A percentile compares a stretch with the other conserved stretches of the same genome.
These are phyloP conservation scores for Paramormyrops hopkinsi DNA, from an alignment of 2,797 vertebrate genomes.

Conservation along the genomic window DNA sequence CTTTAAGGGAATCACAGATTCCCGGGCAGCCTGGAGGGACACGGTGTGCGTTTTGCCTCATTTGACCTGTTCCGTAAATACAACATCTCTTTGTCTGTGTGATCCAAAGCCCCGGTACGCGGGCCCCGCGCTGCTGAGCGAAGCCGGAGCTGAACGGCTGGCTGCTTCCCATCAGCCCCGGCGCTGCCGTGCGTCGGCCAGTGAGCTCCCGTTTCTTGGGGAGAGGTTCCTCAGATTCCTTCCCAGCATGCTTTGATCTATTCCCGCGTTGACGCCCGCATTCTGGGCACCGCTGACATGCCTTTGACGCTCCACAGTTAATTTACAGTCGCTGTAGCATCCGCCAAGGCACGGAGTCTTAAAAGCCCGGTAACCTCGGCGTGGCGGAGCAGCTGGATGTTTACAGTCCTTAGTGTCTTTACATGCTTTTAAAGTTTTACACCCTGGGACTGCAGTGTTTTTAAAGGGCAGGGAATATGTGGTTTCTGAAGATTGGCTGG, in stretches of 20 bases:
- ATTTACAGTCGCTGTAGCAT: slow-evolving; percentile 42
- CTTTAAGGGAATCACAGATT: slow-evolving; percentile 31
- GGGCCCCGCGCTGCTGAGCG: background rate
- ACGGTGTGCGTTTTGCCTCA: slow-evolving; percentile 29
- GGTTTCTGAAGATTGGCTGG: background rate
- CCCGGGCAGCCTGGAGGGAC: slow-evolving; percentile 30
- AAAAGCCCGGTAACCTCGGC: background rate
- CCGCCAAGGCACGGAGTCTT: background rate
- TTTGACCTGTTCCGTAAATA: slow-evolving; percentile 7
- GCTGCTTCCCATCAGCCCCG: slow-evolving; percentile 40
- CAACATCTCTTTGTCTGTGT: background rate
- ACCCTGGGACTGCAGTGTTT: background rate
- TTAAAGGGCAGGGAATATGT: background rate
- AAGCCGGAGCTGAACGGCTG: slow-evolving; percentile 38
- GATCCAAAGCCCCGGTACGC: background rate
- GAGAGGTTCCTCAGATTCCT: slow-evolving; percentile 49
- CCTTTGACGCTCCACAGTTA: slow-evolving; percentile 47
- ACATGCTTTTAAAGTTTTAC: background rate
- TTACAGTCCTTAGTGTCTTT: background rate
- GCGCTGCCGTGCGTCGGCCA: slow-evolving; percentile 40
- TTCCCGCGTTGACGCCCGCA: slow-evolving; percentile 57
- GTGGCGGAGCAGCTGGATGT: background rate
- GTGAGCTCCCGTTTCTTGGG: background rate
- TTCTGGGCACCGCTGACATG: slow-evolving; percentile 49
- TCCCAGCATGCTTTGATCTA: slow-evolving; percentile 45